Evolutionary conservation across 2,888 invertebrate species (phyloP).

Genomic region (Loripinus fragilis): DNA sequence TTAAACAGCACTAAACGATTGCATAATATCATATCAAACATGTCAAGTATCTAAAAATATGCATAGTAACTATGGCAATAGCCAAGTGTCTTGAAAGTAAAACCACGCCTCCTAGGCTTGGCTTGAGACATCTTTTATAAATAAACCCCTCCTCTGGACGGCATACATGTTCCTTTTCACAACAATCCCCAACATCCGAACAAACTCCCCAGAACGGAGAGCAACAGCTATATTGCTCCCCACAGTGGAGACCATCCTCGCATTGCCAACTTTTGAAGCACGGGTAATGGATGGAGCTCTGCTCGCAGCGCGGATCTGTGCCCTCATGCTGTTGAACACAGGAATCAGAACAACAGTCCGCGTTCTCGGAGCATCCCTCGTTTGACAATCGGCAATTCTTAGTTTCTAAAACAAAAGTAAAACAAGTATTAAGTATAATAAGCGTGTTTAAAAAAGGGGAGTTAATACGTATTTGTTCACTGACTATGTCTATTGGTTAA

Average conservation of each 20-base stretch:
- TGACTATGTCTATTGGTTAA: too few species aligned
- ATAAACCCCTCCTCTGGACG: conserved; percentile 65
- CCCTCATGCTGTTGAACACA: conserved; percentile 71
- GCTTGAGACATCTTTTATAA: conserved; percentile 70
- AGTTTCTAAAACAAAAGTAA: conserved; percentile 31
- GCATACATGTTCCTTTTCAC: conserved; percentile 67
- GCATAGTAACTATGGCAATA: neutral
- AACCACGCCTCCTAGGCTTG: neutral
- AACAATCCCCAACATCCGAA: conserved; percentile 65
- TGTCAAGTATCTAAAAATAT: neutral
- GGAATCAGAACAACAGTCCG: conserved; percentile 71
- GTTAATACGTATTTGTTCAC: too few species aligned
- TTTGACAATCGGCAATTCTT: conserved; percentile 70
- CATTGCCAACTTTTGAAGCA: conserved; percentile 75
- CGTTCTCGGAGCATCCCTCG: conserved; percentile 66
- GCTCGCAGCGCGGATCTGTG: conserved; percentile 66
- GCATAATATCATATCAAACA: too few species aligned
- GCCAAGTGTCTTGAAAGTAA: neutral
- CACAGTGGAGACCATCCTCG: conserved; percentile 66
- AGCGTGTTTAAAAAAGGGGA: too few species aligned
- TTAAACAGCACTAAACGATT: too few species aligned
- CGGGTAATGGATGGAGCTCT: conserved; percentile 63
- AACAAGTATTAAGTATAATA: too few species aligned
- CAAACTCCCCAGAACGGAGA: conserved; percentile 76
- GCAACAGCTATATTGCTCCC: conserved; percentile 70